Base-by-base conservation (phyloP, 1,140 invertebrate genomes). In the Pachypeltis micranthus region DNA sequence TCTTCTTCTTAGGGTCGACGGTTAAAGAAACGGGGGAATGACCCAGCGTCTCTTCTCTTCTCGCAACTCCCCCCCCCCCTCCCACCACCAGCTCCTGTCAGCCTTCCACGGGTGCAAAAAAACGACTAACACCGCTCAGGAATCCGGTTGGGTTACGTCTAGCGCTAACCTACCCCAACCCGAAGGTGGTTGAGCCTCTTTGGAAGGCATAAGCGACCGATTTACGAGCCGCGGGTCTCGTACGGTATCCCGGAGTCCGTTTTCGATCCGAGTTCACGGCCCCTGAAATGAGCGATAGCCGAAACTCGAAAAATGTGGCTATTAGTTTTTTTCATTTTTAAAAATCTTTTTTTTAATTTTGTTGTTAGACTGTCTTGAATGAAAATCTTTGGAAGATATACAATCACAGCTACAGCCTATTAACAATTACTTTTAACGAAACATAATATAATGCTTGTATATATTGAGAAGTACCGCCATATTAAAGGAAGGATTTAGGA, bases 1-100 rank as follows among this genome's bases (percentile, higher is more conserved):
- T n/a, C n/a, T n/a, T n/a, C n/a, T 21, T 21, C 47, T 10, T 51
- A 21, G 47, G 47, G 47, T 51, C 47, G 47, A 4, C 47, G 47
- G 7, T 51, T 51, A 51, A 51, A 51, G 47, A 51, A 51, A 51
- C 47, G 47, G 47, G 47, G 47, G 47, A 51, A 51, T 51, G 47
- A 51, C 47, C 47, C 47, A 10, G 47, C 47, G 4, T 21, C 21
- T 10, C 47, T 39, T n/a, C n/a, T n/a, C 7, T n/a, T 39, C 7
- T n/a, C 7, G 34, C 7, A 39, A 7, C 7, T 7, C 7, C 34
- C 34, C n/a, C 47, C 21, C 21, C 47, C 19, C 47, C 47, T 21
- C 47, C 23, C 47, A 21, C 47, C 47, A 10, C 19, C 10, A n/a
- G n/a, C n/a, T n/a, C n/a, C n/a, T n/a, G n/a, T n/a, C n/a, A 4